Evolutionary conservation across 2,888 invertebrate genomes (phyloP).

Genomic region (Prenolepis imparis): DNA sequence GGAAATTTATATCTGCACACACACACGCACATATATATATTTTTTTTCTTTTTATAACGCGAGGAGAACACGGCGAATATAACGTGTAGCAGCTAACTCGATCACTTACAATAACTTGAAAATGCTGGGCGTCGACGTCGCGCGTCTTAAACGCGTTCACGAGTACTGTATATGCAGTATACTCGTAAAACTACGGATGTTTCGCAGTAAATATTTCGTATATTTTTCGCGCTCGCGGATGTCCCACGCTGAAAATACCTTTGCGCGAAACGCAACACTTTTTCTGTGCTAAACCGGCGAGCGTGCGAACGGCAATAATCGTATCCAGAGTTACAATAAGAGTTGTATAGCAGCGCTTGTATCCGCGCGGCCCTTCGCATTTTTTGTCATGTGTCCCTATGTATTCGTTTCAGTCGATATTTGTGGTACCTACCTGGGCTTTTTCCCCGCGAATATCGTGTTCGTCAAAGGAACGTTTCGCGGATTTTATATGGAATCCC

Average conservation of each 20-base stretch:
- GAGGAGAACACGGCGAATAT: not conserved
- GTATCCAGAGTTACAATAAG: conserved; percentile 47
- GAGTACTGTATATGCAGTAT: too few relatives aligned
- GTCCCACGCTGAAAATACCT: not conserved
- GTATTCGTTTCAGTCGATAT: conserved; percentile 31
- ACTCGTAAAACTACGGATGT: conserved; percentile 5
- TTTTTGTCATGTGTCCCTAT: conserved; percentile 1
- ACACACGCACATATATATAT: too few relatives aligned
- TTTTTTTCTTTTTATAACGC: not conserved
- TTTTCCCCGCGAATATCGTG: conserved; percentile 33
- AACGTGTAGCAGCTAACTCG: not conserved
- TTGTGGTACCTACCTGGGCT: conserved; percentile 15
- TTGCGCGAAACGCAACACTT: conserved; percentile 20
- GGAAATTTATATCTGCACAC: conserved; percentile 38
- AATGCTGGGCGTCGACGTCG: not conserved
- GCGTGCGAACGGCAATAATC: conserved; percentile 46
- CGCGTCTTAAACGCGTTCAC: not conserved
- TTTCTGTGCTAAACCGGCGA: not conserved
- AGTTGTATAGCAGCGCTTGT: conserved; percentile 19
- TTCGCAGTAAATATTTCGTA: not conserved
- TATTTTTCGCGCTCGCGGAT: not conserved
- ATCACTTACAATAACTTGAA: conserved; percentile 7
- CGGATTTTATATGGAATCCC: conserved; percentile 31
- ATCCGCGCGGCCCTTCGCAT: conserved; percentile 14
- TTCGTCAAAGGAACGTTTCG: conserved; percentile 43